phyloP scores from a whole-genome alignment of 23 tunicate species.

The Ascidia mentula region DNA sequence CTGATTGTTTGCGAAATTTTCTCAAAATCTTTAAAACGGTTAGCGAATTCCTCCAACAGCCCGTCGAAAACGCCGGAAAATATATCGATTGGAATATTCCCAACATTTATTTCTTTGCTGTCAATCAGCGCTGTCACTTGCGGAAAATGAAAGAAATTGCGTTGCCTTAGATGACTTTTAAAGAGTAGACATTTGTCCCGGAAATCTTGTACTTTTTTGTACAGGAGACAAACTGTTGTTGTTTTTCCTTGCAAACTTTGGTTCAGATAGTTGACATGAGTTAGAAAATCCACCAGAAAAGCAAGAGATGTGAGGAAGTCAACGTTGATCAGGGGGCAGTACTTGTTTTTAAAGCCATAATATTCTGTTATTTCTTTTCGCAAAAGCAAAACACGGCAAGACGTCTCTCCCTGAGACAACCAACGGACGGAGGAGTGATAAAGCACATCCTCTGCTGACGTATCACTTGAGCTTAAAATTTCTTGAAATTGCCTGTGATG shows the following conservation, averaged over 20 bases:
- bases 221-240: background rate
- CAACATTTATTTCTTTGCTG: background rate
- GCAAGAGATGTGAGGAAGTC: slow-evolving; percentile 15
- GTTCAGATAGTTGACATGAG: background rate
- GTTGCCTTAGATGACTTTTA: background rate
- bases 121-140: background rate
- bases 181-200: background rate
- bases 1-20: slow-evolving; percentile 12
- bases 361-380: slow-evolving; percentile 3
- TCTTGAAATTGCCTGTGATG: slow-evolving; percentile 17
- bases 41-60: slow-evolving; percentile 10
- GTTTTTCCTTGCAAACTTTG: background rate
- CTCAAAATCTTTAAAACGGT: slow-evolving; percentile 16
- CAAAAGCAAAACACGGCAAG: background rate
- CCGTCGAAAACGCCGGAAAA: slow-evolving; percentile 8
- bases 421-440: slow-evolving; percentile 13
- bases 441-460: slow-evolving; percentile 10
- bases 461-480: background rate
- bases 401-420: slow-evolving; percentile 25
- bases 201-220: background rate
- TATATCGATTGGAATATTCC: background rate
- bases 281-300: slow-evolving; percentile 8
- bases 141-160: background rate
- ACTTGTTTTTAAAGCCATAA: slow-evolving; percentile 1
- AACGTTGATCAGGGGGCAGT: background rate